Base-by-base conservation (phyloP, 37 sponge, comb jelly and placozoan species). In the Petrosia ficiformis region DNA sequence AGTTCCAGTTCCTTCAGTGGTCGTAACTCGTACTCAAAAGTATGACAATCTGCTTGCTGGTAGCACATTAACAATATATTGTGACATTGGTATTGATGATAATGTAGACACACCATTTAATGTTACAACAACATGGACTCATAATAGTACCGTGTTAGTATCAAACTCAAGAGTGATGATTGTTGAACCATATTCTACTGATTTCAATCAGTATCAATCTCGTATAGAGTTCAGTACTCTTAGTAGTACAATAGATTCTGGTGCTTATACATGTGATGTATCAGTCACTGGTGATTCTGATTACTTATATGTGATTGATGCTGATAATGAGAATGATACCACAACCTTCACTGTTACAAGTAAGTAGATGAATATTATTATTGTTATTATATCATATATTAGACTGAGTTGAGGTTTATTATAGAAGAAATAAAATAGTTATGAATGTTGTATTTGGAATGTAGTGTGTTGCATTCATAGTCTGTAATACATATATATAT, bases 41-140 rank as follows among this genome's bases (percentile, higher is more conserved):
- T 10, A 61, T n/a, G 63, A 61, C 26, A n/a, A 11, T n/a, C n/a
- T 26, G 5, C 26, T n/a, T n/a, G 63, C 63, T 61, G 63, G 63
- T 29, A 61, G 63, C n/a, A 61, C 14, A 5, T 29, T 61, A 5
- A 22, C 26, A 11, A 8, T 61, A 61, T 26, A 24, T 26, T 61
- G 63, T 61, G 63, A 11, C n/a, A 61, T 61, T n/a, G n/a, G 22
- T 26, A 22, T 61, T 26, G 28, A 11, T 26, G 28, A 5, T n/a
- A 61, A 11, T 61, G 63, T 61, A 6, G 28, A 61, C 26, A 61
- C 63, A 61, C 63, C 63, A 61, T 61, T 61, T 29, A n/a, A 8
- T 61, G 63, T 61, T 11, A n/a, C 11, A 26, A 5, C n/a, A n/a
- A 61, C 28, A 5, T 61, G 63, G 63, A 26, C 14, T 22, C 11